A percentile compares a stretch with the other conserved stretches of the same genome.
Evolutionary conservation across 2,113 vertebrate genomes (phyloP).

Genomic region (Addax nasomaculatus): DNA sequence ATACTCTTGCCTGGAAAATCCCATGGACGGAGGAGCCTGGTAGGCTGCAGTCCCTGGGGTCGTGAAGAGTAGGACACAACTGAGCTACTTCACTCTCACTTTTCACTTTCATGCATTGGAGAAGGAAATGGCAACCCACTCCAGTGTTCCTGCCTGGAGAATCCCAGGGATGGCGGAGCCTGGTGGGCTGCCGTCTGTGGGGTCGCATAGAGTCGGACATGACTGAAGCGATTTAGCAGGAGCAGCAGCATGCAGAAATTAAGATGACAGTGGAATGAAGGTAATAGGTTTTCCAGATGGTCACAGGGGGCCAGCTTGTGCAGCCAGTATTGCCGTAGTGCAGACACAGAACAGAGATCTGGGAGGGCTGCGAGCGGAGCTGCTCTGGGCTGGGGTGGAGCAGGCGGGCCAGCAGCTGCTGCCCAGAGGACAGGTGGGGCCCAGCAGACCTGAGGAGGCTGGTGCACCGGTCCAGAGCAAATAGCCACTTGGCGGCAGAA

Average conservation of each 20-base stretch:
- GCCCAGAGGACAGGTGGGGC: background rate
- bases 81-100: too few relatives aligned
- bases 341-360: background rate
- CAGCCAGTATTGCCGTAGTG: background rate
- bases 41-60: too few relatives aligned
- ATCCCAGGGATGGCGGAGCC: too few relatives aligned
- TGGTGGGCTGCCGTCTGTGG: rapidly evolving
- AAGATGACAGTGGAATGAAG: background rate
- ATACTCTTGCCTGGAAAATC: too few relatives aligned
- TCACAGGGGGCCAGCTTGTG: background rate
- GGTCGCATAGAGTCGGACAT: too few relatives aligned
- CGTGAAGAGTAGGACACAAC: too few relatives aligned
- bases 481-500: background rate
- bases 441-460: background rate
- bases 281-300: background rate
- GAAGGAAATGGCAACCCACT: too few relatives aligned
- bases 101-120: too few relatives aligned
- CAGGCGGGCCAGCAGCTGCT: background rate
- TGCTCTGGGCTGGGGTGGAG: background rate
- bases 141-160: too few relatives aligned
- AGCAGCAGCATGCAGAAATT: background rate
- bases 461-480: background rate
- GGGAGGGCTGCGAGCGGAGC: background rate
- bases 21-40: too few relatives aligned
- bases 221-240: too few relatives aligned